Conservation (phyloP, 1,140 invertebrate genomes). For the Mesaphorura yosii region DNA sequence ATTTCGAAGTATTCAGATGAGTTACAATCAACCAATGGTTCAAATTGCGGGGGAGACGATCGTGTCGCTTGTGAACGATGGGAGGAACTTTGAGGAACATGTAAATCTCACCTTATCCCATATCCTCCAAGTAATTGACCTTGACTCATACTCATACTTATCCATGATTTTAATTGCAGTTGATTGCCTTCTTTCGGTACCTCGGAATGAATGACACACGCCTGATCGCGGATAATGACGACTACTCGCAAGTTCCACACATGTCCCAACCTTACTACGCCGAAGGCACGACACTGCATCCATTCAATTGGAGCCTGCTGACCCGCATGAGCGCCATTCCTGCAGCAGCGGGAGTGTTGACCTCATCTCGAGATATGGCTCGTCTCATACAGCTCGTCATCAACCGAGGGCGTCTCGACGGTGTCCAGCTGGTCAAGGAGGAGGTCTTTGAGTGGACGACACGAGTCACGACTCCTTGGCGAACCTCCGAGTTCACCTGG, state of each 20-base stretch:
- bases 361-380: neutral
- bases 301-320: neutral
- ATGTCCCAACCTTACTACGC: neutral
- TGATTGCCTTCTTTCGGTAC: no score
- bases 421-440: no score
- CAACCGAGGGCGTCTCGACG: no score
- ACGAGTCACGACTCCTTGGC: no score
- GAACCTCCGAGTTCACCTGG: no score
- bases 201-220: neutral
- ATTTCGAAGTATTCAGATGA: neutral
- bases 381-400: no score
- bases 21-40: no score
- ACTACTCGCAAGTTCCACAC: neutral
- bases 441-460: no score
- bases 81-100: neutral
- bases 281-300: neutral
- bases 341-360: neutral
- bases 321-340: neutral
- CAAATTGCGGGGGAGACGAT: no score
- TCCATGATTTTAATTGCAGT: no score
- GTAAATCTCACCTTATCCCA: neutral
- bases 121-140: no score
- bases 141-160: no score
- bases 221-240: neutral
- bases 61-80: neutral